These are phyloP conservation scores for Gymnosoma rotundatum DNA, from an alignment of 2,888 invertebrate genomes.

Conservation along the genomic window DNA sequence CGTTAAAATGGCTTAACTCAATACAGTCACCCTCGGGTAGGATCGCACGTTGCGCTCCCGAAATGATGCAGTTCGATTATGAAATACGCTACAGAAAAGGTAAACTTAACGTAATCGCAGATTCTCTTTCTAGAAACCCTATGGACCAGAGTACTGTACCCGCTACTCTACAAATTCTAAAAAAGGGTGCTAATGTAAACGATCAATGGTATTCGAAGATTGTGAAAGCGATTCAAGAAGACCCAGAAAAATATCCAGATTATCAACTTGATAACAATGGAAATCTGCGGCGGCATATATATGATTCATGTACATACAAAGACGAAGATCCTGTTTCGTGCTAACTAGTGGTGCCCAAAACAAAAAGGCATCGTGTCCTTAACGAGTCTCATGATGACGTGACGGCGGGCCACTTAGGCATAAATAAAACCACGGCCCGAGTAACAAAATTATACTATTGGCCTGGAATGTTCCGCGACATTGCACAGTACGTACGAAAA, in stretches of 20 bases:
- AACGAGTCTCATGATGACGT: no score
- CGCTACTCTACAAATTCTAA: not conserved
- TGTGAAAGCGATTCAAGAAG: no score
- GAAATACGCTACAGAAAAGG: no score
- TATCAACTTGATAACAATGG: not conserved
- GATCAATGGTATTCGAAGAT: no score
- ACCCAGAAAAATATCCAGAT: not conserved
- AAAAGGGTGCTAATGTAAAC: not conserved
- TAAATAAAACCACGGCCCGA: no score
- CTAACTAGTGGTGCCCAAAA: conserved; percentile 15
- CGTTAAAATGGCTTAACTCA: conserved; percentile 52
- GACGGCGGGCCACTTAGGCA: no score
- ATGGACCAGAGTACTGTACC: not conserved
- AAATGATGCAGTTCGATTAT: no score
- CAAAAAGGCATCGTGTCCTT: no score
- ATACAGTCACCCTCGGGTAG: conserved; percentile 53
- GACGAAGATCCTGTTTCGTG: conserved; percentile 24
- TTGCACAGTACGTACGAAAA: not conserved
- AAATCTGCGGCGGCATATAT: conserved; percentile 24
- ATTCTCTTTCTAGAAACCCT: conserved; percentile 31
- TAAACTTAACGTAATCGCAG: conserved; percentile 42
- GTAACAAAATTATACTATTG: not conserved
- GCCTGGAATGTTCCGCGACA: not conserved
- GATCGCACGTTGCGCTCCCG: conserved; percentile 39
- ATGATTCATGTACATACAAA: not conserved